phyloP scores from a whole-genome alignment of 2,113 vertebrate species.

The Tetraodon nigroviridis region DNA sequence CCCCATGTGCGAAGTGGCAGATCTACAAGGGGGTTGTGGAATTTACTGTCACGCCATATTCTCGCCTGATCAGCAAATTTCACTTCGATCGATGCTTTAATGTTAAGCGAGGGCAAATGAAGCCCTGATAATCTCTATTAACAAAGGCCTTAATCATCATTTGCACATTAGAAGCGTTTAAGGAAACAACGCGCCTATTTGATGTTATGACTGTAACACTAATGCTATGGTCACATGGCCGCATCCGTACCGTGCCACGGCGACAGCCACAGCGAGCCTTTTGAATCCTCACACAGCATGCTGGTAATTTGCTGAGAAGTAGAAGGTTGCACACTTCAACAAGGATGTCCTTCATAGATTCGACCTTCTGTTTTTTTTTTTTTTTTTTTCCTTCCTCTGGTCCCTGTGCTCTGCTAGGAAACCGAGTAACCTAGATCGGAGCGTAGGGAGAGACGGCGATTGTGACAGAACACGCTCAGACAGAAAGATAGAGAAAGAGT shows the following conservation, averaged over 20 bases:
- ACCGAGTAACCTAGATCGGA: conserved; percentile 79
- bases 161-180: too few relatives aligned
- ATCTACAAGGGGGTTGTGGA: conserved; percentile 49
- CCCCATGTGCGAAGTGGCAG: conserved; percentile 25
- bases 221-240: conserved; percentile 20
- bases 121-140: too few relatives aligned
- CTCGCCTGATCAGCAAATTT: conserved; percentile 41
- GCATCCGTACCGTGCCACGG: conserved; percentile 41
- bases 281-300: conserved; percentile 45
- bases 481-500: conserved; percentile 3
- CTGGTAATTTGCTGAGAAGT: conserved; percentile 59
- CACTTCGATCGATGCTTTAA: conserved; percentile 11
- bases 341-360: conserved; percentile 78
- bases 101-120: too few relatives aligned
- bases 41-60: conserved; percentile 28
- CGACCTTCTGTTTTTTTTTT: conserved; percentile 70
- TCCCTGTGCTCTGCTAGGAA: conserved; percentile 74
- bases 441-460: conserved; percentile 47
- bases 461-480: conserved; percentile 41
- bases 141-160: too few relatives aligned
- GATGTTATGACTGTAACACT: not conserved
- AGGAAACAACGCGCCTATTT: too few relatives aligned
- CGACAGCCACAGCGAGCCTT: conserved; percentile 33
- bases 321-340: conserved; percentile 72
- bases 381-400: conserved; percentile 38